Base-by-base conservation (phyloP, 1,140 invertebrate genomes). In the Bombus haemorrhoidalis region DNA sequence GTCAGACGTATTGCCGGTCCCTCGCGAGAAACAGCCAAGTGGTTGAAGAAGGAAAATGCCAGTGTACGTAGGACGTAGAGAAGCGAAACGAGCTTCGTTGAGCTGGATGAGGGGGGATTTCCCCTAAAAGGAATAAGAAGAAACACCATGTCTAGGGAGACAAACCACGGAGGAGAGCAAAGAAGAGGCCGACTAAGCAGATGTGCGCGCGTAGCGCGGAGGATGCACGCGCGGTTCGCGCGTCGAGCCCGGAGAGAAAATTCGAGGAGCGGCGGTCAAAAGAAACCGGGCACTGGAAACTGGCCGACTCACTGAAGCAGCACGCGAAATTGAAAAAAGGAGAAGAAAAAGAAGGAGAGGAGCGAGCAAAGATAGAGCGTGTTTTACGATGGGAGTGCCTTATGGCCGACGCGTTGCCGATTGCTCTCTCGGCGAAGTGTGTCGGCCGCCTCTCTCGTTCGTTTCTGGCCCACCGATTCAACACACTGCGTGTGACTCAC, bases 321-420 rank as follows among this genome's bases (percentile, higher is more conserved):
- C 69, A 37, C 84, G 79, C 53, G 83, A 85, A 79, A 84, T 84
- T 84, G 82, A 47, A 74, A 43, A 80, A 53, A 80, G n/a, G 1
- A 32, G 18, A 8, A 6, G n/a, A 32, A 64, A 18, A 66, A 8
- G 6, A 5, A 8, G 15, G 6, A 66, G 28, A 66, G 32, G 28
- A 34, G 12, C 13, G n/a, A 15, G 43, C 47, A 72, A 47, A 80
- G 83, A 79, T 47, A 57, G 73, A 64, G 74, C 74, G n/a, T 68
- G 74, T 83, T 78, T 85, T 82, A 83, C 81, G 74, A 83, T 73
- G 85, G 81, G 81, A 86, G 84, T 77, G 81, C 57, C 81, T 80
- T 53, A 75, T 78, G 80, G 85, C 41, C 43, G 69, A 53, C 47
- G 43, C 69, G 68, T 22, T 81, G 80, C 72, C 80, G 85, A 73